phyloP scores from a whole-genome alignment of 2,888 invertebrate species.

The Cryptosula pallasiana region DNA sequence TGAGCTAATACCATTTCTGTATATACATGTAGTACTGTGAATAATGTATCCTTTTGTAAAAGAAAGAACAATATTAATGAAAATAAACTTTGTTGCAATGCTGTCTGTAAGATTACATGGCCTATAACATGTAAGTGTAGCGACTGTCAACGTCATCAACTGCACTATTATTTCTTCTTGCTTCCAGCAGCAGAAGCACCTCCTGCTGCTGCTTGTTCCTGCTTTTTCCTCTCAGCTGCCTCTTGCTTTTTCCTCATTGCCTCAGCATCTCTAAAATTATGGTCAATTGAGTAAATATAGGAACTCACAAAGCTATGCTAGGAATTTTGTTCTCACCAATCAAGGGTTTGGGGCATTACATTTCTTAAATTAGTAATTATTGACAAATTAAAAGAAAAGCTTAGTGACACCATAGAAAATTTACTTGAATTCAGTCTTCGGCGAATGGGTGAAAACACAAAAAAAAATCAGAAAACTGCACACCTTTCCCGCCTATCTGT shows the following conservation, averaged over 20 bases:
- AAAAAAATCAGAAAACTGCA: too few species aligned
- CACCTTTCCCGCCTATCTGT: slow-evolving; percentile 44
- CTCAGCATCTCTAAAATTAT: slow-evolving; percentile 39
- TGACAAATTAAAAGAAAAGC: slow-evolving; percentile 25
- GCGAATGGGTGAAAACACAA: too few species aligned
- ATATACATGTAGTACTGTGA: not conserved
- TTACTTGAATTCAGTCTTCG: too few species aligned
- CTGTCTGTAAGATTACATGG: not conserved
- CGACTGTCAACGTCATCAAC: not conserved
- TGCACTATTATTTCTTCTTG: not conserved
- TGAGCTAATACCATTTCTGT: not conserved
- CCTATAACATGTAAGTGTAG: too few species aligned
- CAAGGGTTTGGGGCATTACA: too few species aligned
- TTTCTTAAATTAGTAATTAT: too few species aligned
- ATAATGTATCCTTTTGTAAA: not conserved
- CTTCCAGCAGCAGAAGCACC: not conserved
- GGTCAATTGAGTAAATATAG: too few species aligned
- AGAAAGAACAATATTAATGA: not conserved
- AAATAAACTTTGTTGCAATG: not conserved
- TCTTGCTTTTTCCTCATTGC: slow-evolving; percentile 43
- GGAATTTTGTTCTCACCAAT: too few species aligned
- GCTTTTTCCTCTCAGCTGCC: slow-evolving; percentile 25
- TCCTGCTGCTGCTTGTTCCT: not conserved
- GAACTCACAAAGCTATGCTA: too few species aligned
- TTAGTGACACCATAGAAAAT: not conserved